Conservation (phyloP, 2,888 invertebrate species). For the Hypselothyrea guttata region DNA sequence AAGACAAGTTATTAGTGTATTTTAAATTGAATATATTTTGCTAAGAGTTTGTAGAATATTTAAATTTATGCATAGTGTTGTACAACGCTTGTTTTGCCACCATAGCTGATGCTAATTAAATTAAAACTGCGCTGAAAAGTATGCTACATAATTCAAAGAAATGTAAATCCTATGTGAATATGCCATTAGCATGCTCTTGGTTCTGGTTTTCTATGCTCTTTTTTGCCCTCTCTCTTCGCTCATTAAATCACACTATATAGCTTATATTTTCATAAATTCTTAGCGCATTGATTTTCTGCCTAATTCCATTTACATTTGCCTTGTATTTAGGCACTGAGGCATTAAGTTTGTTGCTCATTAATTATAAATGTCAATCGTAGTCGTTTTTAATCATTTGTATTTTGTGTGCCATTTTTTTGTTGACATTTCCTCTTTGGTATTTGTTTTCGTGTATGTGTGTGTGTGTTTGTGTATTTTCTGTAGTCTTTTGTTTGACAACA, state of each 20-base stretch:
- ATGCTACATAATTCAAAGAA: too few relatives aligned
- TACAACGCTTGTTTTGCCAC: too few relatives aligned
- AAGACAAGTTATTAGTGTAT: too few relatives aligned
- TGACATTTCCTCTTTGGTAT: conserved; percentile 18
- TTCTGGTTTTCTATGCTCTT: conserved; percentile 19
- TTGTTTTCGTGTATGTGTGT: conserved; percentile 23
- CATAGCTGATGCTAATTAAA: too few relatives aligned
- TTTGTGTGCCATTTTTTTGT: conserved; percentile 53
- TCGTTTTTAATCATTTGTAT: conserved; percentile 75
- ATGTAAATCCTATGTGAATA: not conserved
- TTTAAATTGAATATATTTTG: too few relatives aligned
- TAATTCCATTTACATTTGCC: conserved; percentile 35
- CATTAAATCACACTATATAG: not conserved
- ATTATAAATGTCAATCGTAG: conserved; percentile 76
- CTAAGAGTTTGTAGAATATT: too few relatives aligned
- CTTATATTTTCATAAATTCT: conserved; percentile 2
- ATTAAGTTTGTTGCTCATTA: conserved; percentile 66
- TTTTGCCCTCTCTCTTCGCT: conserved; percentile 1
- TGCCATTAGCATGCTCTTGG: conserved; percentile 43
- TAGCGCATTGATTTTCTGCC: conserved; percentile 20
- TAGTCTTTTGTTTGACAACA: conserved; percentile 58
- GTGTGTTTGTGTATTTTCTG: conserved; percentile 24
- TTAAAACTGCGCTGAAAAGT: too few relatives aligned
- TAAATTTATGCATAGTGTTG: too few relatives aligned
- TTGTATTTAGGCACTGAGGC: conserved; percentile 55